A percentile compares a stretch with the other conserved stretches of the same genome.
Conservation (phyloP, 2,797 vertebrate species). For the Ptychobarbus kaznakovi region DNA sequence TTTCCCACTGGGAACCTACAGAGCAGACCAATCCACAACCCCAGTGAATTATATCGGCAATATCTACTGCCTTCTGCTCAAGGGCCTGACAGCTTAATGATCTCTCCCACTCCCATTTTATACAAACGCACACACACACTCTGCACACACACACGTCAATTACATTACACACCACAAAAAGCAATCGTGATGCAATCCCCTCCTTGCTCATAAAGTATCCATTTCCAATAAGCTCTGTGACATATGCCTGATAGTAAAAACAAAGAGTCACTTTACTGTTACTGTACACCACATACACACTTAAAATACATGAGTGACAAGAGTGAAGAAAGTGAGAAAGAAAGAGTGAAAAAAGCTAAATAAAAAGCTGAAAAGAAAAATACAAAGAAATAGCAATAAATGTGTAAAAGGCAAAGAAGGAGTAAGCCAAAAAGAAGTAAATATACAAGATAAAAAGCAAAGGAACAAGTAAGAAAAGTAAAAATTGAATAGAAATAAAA, state of each 20-base stretch:
- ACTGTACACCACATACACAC: constrained; percentile 35
- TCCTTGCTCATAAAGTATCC: constrained; percentile 40
- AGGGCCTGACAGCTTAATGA: constrained; percentile 66
- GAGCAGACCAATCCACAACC: constrained; percentile 55
- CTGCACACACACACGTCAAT: constrained; percentile 30
- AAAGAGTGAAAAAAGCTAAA: constrained; percentile 7
- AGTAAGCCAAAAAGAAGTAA: neutral
- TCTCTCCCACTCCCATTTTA: constrained; percentile 51
- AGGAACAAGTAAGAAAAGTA: neutral
- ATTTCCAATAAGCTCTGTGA: constrained; percentile 53
- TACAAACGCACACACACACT: constrained; percentile 26
- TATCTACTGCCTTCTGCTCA: constrained; percentile 68
- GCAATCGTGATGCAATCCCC: constrained; percentile 31
- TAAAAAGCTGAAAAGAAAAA: neutral
- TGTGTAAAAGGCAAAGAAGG: neutral
- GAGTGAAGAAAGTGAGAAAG: neutral
- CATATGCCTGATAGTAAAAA: constrained; percentile 17
- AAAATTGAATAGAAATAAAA: neutral
- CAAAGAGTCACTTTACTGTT: constrained; percentile 34
- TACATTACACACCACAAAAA: constrained; percentile 49
- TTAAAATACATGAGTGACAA: neutral
- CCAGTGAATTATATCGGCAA: constrained; percentile 70
- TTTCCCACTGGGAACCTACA: constrained; percentile 53
- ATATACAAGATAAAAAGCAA: neutral
- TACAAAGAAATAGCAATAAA: neutral